Percentiles rank a stretch among this genome's conserved stretches.
Evolutionary conservation across 2,888 invertebrate genomes (phyloP).

Genomic region (Epiperipatus broadwayi): DNA sequence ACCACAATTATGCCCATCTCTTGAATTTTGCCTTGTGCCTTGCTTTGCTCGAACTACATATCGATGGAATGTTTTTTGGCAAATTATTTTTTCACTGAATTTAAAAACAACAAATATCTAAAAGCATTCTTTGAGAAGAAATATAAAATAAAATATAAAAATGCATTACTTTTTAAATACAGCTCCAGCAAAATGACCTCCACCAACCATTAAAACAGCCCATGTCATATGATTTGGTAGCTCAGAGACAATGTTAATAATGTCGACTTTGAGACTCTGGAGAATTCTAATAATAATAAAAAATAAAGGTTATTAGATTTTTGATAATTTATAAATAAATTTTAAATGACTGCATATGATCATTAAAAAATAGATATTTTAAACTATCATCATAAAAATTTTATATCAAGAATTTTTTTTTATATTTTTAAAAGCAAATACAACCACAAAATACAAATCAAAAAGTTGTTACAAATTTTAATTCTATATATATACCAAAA

Average conservation of each 20-base stretch:
- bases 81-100: conserved; percentile 34
- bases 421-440: no score
- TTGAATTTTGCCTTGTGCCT: conserved; percentile 52
- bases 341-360: no score
- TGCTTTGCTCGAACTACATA: conserved; percentile 67
- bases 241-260: conserved; percentile 25
- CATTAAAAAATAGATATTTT: no score
- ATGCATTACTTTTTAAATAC: conserved; percentile 38
- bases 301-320: conserved; percentile 6
- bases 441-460: no score
- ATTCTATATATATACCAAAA: no score
- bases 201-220: conserved; percentile 61
- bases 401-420: no score
- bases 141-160: no score
- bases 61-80: conserved; percentile 63
- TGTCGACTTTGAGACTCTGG: conserved; percentile 23
- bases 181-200: conserved; percentile 60
- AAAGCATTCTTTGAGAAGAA: no score
- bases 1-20: conserved; percentile 38
- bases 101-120: no score
- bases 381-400: no score
- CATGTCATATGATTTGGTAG: conserved; percentile 36
- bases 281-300: conserved; percentile 22
- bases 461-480: no score
- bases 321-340: not conserved